Conservation (phyloP, 2,113 vertebrate species). For the Electrona antarctica region DNA sequence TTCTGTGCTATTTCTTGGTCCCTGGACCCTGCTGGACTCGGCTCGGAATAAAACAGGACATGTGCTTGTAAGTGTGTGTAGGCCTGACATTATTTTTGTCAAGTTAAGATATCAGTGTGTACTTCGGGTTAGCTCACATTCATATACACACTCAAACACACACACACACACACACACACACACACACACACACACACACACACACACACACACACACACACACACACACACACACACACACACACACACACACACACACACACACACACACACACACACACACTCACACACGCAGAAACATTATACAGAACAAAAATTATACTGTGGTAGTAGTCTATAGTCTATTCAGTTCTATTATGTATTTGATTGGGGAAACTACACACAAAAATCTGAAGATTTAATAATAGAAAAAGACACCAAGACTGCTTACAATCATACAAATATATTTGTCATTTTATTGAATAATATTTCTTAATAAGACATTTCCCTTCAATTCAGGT, state of each 20-base stretch:
- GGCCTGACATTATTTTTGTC: too few relatives aligned
- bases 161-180: slow-evolving; percentile 11
- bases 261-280: too few relatives aligned
- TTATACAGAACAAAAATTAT: too few relatives aligned
- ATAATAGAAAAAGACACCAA: slow-evolving; percentile 27
- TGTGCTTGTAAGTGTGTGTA: too few relatives aligned
- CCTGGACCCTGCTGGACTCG: too few relatives aligned
- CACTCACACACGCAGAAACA: slow-evolving; percentile 11
- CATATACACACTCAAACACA: slow-evolving; percentile 12
- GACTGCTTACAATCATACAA: slow-evolving; percentile 80
- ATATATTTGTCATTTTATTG: slow-evolving; percentile 82
- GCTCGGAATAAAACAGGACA: too few relatives aligned
- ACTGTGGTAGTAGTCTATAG: too few relatives aligned
- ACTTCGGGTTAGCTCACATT: not conserved
- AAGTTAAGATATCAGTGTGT: not conserved
- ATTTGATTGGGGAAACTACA: too few relatives aligned
- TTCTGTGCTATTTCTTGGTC: too few relatives aligned
- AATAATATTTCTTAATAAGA: slow-evolving; percentile 77
- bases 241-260: not conserved
- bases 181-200: not conserved
- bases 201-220: slow-evolving; percentile 21
- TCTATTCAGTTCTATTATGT: too few relatives aligned
- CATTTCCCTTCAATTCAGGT: slow-evolving; percentile 65
- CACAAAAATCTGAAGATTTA: not conserved
- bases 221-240: slow-evolving; percentile 6